Conservation (phyloP, 2,113 vertebrate genomes). For the Rhea pennata region DNA sequence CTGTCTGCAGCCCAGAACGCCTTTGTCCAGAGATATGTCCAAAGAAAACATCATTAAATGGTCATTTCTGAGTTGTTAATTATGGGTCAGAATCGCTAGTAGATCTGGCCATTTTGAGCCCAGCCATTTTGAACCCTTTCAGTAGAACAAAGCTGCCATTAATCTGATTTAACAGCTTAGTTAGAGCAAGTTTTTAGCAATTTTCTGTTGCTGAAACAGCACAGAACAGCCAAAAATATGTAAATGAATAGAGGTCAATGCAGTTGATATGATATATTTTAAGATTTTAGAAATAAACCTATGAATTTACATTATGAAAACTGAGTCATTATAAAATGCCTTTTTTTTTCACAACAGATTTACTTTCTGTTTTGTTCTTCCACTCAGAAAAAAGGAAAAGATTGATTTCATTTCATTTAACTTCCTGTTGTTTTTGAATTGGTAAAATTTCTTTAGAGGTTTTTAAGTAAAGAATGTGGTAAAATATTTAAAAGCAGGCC, state of each 20-base stretch:
- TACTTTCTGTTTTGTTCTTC: not conserved
- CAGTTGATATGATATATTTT: not conserved
- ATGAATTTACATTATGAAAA: not conserved
- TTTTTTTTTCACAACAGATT: not conserved
- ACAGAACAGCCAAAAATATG: not conserved
- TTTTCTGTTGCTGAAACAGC: not conserved
- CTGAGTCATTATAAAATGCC: not conserved
- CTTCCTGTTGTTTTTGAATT: not conserved
- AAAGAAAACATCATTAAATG: not conserved
- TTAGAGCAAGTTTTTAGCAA: not conserved
- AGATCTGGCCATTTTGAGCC: not conserved
- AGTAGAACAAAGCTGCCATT: not conserved
- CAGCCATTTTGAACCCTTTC: not conserved
- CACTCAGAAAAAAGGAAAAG: not conserved
- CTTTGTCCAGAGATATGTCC: not conserved
- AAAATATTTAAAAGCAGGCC: not conserved
- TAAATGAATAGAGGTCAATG: not conserved
- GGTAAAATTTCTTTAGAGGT: not conserved
- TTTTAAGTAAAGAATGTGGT: not conserved
- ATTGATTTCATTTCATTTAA: not conserved
- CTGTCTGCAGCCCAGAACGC: not conserved
- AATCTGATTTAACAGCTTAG: not conserved
- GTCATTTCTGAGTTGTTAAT: not conserved
- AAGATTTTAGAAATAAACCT: not conserved
- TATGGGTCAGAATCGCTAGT: not conserved